Conservation (phyloP, 1,140 invertebrate genomes). For the Armadillidium nasatum region DNA sequence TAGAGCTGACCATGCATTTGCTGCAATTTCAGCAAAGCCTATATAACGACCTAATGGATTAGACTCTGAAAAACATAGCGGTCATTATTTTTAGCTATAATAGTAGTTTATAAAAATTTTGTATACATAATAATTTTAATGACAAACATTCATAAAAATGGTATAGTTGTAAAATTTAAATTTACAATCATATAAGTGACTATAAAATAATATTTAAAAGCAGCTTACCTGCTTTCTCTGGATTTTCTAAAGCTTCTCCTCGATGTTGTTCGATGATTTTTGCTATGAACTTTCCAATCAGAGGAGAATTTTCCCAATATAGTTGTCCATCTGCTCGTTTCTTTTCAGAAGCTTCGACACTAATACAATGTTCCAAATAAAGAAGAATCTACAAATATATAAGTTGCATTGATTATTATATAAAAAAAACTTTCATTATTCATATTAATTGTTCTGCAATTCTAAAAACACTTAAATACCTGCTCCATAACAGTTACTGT, state of each 20-base stretch:
- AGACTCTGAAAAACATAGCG: neutral
- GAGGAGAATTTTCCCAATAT: slow-evolving; percentile 34
- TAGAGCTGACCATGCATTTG: slow-evolving; percentile 47
- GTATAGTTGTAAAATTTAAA: too few species aligned
- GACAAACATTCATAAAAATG: too few species aligned
- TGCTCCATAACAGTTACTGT: slow-evolving; percentile 46
- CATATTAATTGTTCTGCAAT: too few species aligned
- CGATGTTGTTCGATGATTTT: slow-evolving; percentile 32
- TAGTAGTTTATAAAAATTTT: too few species aligned
- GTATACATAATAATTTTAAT: too few species aligned
- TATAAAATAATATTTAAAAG: too few species aligned
- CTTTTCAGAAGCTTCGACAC: slow-evolving; percentile 32
- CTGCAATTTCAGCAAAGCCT: slow-evolving; percentile 43
- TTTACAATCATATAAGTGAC: too few species aligned
- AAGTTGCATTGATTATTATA: neutral
- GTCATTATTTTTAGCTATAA: too few species aligned
- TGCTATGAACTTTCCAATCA: slow-evolving; percentile 30
- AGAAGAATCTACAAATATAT: slow-evolving; percentile 63
- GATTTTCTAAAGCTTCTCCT: neutral
- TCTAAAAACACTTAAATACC: neutral
- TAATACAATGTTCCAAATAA: slow-evolving; percentile 54
- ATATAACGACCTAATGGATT: slow-evolving; percentile 41
- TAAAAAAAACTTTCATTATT: too few species aligned
- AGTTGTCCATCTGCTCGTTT: slow-evolving; percentile 28
- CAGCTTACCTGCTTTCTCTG: neutral